Evolutionary conservation across 2,797 vertebrate species (phyloP).

Genomic region (Meda fulgida): DNA sequence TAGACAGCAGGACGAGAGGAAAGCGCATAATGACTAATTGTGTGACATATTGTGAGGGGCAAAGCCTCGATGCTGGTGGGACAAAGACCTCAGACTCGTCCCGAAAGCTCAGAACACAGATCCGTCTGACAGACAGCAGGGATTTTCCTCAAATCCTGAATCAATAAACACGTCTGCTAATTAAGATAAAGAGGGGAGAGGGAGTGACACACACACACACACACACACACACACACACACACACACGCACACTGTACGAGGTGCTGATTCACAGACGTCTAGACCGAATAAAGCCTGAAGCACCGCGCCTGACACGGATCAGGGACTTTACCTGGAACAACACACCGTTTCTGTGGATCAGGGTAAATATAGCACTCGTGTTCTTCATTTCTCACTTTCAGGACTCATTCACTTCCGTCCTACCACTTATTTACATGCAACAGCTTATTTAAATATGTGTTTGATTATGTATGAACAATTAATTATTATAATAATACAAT

Average conservation of each 20-base stretch:
- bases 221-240: too few species aligned
- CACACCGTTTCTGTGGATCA: neutral
- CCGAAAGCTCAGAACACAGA: slow-evolving; percentile 71
- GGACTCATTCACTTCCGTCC: too few species aligned
- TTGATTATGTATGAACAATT: too few species aligned
- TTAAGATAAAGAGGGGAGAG: slow-evolving; percentile 64
- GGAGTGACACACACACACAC: slow-evolving; percentile 15
- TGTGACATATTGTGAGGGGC: slow-evolving; percentile 32
- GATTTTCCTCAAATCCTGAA: slow-evolving; percentile 76
- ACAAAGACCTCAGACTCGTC: slow-evolving; percentile 14
- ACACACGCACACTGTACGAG: neutral
- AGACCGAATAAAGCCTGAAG: slow-evolving; percentile 66
- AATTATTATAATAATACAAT: too few species aligned
- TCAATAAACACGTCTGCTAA: slow-evolving; percentile 82
- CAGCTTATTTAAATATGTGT: neutral
- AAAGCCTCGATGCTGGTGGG: slow-evolving; percentile 10
- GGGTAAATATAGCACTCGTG: neutral
- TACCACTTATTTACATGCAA: neutral
- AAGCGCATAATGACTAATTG: slow-evolving; percentile 39
- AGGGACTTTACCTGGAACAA: slow-evolving; percentile 32
- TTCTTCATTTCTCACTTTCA: neutral
- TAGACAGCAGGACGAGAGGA: neutral
- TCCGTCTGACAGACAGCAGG: slow-evolving; percentile 76
- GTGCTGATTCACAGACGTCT: slow-evolving; percentile 70
- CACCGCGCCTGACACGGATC: slow-evolving; percentile 41